These are phyloP conservation scores for Neodiprion fabricii DNA, from an alignment of 1,140 invertebrate species.

Conservation along the genomic window DNA sequence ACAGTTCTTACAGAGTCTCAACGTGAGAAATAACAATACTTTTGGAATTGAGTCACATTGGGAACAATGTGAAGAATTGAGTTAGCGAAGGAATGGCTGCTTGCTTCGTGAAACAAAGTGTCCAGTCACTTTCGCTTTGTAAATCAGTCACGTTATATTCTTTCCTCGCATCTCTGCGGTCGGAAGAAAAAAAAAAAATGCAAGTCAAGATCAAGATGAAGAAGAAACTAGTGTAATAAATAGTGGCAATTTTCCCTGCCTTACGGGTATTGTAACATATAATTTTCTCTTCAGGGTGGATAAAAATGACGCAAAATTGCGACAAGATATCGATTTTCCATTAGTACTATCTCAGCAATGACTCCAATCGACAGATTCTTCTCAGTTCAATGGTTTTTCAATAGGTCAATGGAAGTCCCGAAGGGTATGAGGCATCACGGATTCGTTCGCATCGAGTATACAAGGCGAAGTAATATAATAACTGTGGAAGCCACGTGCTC, in stretches of 20 bases:
- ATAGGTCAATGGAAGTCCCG: neutral
- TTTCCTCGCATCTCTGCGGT: too few relatives aligned
- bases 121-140: too few relatives aligned
- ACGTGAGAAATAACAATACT: neutral
- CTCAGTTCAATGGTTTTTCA: neutral
- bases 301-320: neutral
- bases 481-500: too few relatives aligned
- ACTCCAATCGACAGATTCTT: neutral
- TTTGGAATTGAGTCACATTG: neutral
- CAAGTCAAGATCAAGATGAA: neutral
- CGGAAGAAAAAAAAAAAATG: too few relatives aligned
- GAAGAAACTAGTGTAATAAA: neutral
- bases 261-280: neutral
- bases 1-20: neutral
- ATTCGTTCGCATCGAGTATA: too few relatives aligned
- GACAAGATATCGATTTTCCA: neutral
- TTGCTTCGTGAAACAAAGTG: too few relatives aligned
- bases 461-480: too few relatives aligned
- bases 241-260: neutral
- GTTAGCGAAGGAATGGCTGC: neutral
- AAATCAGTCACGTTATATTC: too few relatives aligned
- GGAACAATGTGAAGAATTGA: neutral
- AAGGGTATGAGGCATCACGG: too few relatives aligned
- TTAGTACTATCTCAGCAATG: neutral
- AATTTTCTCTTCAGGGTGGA: neutral